Conservation (phyloP, 2,797 vertebrate genomes). For the Antennarius maculatus region DNA sequence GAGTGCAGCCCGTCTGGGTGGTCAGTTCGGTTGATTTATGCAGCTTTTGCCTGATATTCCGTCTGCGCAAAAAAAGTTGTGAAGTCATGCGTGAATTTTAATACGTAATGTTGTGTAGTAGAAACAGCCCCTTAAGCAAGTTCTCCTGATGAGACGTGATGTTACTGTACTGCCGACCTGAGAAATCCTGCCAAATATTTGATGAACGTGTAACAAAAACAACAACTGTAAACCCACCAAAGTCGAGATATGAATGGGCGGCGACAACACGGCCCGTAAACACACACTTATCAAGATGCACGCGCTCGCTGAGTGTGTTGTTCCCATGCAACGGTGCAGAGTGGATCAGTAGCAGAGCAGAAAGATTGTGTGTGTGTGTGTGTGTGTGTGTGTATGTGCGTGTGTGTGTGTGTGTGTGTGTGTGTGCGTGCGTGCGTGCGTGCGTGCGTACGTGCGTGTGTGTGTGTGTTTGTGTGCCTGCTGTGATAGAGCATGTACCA, state of each 20-base stretch:
- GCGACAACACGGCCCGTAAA: conserved; percentile 1
- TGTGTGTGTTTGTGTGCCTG: conserved; percentile 27
- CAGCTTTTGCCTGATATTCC: not conserved
- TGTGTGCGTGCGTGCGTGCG: conserved; percentile 30
- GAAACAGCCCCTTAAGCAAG: no score
- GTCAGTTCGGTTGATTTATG: not conserved
- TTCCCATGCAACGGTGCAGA: conserved; percentile 42
- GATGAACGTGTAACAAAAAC: no score
- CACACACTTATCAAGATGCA: conserved; percentile 35
- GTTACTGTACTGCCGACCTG: no score
- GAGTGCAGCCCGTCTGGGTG: conserved; percentile 19
- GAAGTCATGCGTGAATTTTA: not conserved
- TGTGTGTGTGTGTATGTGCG: conserved; percentile 27
- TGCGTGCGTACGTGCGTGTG: conserved; percentile 27
- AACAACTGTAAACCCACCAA: not conserved
- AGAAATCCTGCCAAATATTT: no score
- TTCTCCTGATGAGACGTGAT: no score
- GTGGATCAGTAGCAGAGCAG: conserved; percentile 62
- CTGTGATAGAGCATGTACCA: conserved; percentile 75
- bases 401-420: conserved; percentile 31
- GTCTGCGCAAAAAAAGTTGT: not conserved
- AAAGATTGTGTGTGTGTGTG: conserved; percentile 53
- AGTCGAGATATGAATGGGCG: not conserved
- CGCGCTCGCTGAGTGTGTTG: conserved; percentile 18
- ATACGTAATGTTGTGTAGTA: no score